Evolutionary conservation across 2,113 vertebrate species (phyloP).

Genomic region (Crocuta crocuta): DNA sequence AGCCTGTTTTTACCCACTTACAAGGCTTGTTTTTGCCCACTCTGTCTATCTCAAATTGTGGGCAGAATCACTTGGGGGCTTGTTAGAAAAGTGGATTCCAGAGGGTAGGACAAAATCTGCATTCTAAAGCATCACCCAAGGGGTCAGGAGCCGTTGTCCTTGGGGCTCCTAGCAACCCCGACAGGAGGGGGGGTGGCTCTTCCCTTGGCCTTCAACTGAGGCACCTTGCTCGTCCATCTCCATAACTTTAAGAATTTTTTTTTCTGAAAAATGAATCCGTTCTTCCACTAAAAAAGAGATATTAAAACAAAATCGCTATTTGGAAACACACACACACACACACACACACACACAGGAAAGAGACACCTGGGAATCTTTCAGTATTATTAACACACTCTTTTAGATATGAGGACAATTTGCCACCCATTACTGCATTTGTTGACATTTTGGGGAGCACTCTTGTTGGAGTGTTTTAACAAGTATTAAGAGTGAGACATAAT

Average conservation of each 20-base stretch:
- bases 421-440: background rate
- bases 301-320: background rate
- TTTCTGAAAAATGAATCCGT: background rate
- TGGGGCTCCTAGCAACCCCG: background rate
- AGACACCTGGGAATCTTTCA: background rate
- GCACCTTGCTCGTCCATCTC: background rate
- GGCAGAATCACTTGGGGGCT: background rate
- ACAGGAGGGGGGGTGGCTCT: accelerated
- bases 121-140: background rate
- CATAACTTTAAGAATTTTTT: background rate
- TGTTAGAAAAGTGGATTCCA: slow-evolving; percentile 17
- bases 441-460: background rate
- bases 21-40: background rate
- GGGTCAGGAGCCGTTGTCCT: background rate
- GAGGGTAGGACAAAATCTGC: background rate
- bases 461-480: background rate
- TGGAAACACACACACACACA: background rate
- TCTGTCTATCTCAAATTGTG: background rate
- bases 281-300: background rate
- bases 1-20: too few relatives aligned
- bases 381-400: background rate
- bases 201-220: background rate
- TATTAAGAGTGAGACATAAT: background rate
- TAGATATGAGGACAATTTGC: background rate
- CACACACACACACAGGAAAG: background rate